A percentile compares a stretch with the other conserved stretches of the same genome.
Conservation (phyloP, 2,113 vertebrate species). For the Orthochromis malagaraziensis region DNA sequence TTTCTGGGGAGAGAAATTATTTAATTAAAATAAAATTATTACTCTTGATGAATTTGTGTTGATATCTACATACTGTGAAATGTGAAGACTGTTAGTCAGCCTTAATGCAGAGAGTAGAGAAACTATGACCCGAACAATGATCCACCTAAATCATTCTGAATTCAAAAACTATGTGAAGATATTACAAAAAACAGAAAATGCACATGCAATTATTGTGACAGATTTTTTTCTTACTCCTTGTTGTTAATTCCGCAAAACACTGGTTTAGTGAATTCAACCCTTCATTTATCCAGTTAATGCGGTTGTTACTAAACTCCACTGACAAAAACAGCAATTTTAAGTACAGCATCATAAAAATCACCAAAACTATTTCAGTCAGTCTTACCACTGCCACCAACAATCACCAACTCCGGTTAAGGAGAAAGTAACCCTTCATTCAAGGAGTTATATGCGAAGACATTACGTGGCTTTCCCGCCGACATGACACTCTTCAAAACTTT, state of each 20-base stretch:
- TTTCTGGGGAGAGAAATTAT: not conserved
- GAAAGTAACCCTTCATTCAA: not conserved
- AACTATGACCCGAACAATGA: not conserved
- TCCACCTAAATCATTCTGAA: not conserved
- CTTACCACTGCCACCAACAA: not conserved
- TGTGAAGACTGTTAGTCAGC: not conserved
- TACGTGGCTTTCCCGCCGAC: not conserved
- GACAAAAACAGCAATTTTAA: not conserved
- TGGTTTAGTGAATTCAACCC: too few species aligned
- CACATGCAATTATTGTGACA: too few species aligned
- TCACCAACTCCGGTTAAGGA: not conserved
- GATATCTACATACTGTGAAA: not conserved
- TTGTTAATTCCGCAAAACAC: too few species aligned
- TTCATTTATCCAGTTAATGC: too few species aligned
- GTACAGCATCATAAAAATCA: not conserved
- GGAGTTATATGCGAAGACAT: not conserved
- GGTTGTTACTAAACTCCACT: not conserved
- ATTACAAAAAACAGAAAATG: too few species aligned
- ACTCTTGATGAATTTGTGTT: not conserved
- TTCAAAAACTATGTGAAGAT: not conserved
- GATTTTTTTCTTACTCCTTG: too few species aligned
- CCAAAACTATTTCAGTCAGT: accelerated
- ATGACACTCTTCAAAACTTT: not conserved
- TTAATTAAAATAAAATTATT: not conserved
- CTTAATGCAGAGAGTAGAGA: not conserved